Evolutionary conservation across 1,140 invertebrate species (phyloP).

Genomic region (Heliconius nattereri): DNA sequence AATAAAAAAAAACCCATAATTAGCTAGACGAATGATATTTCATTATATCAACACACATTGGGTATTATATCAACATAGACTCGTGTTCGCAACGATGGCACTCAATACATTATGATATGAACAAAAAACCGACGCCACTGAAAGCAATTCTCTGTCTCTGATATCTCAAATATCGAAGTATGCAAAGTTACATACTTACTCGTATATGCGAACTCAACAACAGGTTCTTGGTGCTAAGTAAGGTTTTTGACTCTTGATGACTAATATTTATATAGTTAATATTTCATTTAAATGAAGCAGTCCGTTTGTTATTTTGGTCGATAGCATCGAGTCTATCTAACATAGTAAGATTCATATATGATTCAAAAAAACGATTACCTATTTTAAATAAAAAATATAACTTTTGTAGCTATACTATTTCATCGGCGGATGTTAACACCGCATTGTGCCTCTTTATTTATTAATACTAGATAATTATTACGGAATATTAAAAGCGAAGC

Average conservation of each 20-base stretch:
- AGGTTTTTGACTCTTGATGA: neutral
- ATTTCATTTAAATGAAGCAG: neutral
- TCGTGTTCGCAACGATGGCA: slow-evolving; percentile 39
- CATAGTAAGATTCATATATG: no score
- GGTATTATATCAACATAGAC: slow-evolving; percentile 34
- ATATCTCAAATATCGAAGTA: slow-evolving; percentile 25
- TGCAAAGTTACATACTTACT: neutral
- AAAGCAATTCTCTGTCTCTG: slow-evolving; percentile 23
- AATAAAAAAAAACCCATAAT: slow-evolving; percentile 19
- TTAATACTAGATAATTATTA: no score
- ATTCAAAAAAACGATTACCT: no score
- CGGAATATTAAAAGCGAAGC: no score
- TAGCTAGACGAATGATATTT: slow-evolving; percentile 24
- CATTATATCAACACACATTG: slow-evolving; percentile 32
- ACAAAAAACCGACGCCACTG: slow-evolving; percentile 35
- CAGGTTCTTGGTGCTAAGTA: slow-evolving; percentile 14
- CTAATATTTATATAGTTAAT: neutral
- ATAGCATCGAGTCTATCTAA: neutral
- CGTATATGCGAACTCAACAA: neutral
- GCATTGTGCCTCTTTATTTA: no score
- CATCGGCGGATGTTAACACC: no score
- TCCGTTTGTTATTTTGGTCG: neutral
- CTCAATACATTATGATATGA: slow-evolving; percentile 32
- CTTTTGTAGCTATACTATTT: no score
- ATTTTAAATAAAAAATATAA: no score